Conservation (phyloP, 2,113 vertebrate genomes). For the Saccopteryx leptura region DNA sequence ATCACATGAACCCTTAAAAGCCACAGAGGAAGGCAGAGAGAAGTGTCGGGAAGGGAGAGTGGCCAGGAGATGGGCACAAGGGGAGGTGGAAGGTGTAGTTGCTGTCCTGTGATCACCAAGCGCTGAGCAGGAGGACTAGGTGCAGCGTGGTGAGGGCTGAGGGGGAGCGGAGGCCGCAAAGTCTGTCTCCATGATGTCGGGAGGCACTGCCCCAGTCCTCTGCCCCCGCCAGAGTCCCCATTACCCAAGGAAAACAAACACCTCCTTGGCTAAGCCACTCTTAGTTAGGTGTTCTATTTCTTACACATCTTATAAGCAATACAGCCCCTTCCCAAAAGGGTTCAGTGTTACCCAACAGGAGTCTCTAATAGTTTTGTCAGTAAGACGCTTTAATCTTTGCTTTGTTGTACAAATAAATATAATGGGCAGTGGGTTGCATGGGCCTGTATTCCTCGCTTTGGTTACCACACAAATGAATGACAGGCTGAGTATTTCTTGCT, state of each 20-base stretch:
- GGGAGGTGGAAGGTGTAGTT: neutral
- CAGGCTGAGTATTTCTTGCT: neutral
- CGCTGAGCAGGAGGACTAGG: neutral
- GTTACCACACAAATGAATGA: neutral
- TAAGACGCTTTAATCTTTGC: neutral
- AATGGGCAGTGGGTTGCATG: neutral
- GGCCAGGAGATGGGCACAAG: neutral
- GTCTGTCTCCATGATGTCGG: neutral
- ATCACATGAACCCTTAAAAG: neutral
- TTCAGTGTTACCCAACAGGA: neutral
- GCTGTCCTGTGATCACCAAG: neutral
- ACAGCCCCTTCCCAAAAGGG: neutral
- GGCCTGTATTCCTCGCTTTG: neutral
- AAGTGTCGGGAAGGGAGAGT: neutral
- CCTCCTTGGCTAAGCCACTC: neutral
- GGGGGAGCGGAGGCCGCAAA: neutral
- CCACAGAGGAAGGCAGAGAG: neutral
- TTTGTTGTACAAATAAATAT: constrained; percentile 32
- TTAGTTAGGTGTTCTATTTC: neutral
- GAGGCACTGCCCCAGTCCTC: neutral
- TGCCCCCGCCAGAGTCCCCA: neutral
- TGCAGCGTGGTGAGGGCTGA: no score
- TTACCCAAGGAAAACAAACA: neutral
- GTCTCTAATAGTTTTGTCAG: neutral
- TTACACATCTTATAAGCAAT: neutral